These are phyloP conservation scores for Motacilla alba DNA, from an alignment of 2,113 vertebrate species.

Conservation along the genomic window DNA sequence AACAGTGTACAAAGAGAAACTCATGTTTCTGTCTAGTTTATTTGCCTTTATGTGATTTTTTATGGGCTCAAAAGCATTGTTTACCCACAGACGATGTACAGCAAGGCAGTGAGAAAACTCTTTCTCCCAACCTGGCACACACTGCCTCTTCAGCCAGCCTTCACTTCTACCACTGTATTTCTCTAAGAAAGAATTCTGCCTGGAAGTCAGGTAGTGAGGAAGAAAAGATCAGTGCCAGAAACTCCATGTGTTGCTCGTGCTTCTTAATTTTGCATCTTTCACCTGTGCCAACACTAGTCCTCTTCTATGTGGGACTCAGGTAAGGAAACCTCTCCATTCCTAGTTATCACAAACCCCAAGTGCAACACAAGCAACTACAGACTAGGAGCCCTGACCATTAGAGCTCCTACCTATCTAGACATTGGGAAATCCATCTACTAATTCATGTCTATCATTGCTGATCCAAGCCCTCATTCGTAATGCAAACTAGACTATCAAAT, in stretches of 20 bases:
- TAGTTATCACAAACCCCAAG: neutral
- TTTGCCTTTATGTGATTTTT: neutral
- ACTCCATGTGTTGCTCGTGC: neutral
- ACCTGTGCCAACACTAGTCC: neutral
- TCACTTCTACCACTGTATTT: neutral
- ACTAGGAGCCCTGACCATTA: neutral
- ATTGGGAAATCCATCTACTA: neutral
- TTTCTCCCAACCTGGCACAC: neutral
- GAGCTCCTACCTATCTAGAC: neutral
- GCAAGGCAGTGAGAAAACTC: neutral
- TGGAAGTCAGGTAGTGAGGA: neutral
- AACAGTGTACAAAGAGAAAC: neutral
- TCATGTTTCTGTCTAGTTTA: neutral
- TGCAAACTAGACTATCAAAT: neutral
- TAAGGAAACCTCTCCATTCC: neutral
- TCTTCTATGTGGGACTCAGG: neutral
- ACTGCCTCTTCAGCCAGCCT: neutral
- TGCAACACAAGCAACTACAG: neutral
- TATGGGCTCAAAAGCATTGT: neutral
- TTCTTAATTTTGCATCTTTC: neutral
- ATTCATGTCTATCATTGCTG: neutral
- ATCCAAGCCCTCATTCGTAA: neutral
- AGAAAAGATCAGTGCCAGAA: neutral
- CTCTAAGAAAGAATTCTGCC: neutral
- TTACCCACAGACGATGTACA: neutral